phyloP scores from a whole-genome alignment of 2,888 invertebrate genomes.

The Tinea trinotella region DNA sequence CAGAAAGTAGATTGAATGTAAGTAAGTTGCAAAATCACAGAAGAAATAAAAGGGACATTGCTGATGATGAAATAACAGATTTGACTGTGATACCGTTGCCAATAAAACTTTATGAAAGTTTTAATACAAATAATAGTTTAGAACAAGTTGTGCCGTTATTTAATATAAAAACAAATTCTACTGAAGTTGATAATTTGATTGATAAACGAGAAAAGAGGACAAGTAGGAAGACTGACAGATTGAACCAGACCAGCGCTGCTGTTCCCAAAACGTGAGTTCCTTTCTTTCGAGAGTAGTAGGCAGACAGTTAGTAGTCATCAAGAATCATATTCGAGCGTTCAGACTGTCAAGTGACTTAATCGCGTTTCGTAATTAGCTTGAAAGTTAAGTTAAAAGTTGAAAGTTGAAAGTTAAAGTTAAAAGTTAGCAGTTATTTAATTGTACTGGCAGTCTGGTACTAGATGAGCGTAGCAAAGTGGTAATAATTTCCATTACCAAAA shows the following conservation, averaged over 20 bases:
- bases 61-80: slow-evolving; percentile 39
- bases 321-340: too few species aligned
- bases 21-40: slow-evolving; percentile 31
- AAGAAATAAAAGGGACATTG: slow-evolving; percentile 43
- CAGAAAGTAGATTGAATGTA: slow-evolving; percentile 32
- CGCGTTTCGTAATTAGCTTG: too few species aligned
- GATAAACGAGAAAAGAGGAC: slow-evolving; percentile 64
- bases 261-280: slow-evolving; percentile 64
- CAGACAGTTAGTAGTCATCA: neutral
- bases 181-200: slow-evolving; percentile 47
- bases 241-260: slow-evolving; percentile 64
- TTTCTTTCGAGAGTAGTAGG: neutral
- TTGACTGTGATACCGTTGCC: slow-evolving; percentile 48
- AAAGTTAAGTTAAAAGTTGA: too few species aligned
- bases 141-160: slow-evolving; percentile 42
- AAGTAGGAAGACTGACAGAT: slow-evolving; percentile 62
- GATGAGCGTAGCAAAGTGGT: too few species aligned
- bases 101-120: neutral
- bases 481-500: too few species aligned
- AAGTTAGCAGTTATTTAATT: too few species aligned
- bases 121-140: neutral
- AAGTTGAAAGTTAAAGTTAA: too few species aligned
- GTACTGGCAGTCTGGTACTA: too few species aligned
- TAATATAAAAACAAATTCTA: slow-evolving; percentile 53
- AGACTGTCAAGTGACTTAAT: too few species aligned